phyloP scores from a whole-genome alignment of 2,113 vertebrate species.

The Poeciliopsis retropinna region DNA sequence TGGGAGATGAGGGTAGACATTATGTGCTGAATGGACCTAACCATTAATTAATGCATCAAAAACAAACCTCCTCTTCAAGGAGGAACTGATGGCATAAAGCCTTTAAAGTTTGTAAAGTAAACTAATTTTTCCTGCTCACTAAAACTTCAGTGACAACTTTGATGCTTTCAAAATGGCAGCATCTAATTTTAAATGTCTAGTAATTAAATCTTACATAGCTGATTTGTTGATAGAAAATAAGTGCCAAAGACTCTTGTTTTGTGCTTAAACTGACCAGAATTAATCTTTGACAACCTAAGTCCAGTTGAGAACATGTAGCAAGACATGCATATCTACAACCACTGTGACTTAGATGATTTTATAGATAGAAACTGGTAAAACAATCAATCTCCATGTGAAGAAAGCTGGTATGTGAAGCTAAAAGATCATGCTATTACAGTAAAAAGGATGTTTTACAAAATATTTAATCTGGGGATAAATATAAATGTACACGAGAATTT shows the following conservation, averaged over 20 bases:
- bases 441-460: too few relatives aligned
- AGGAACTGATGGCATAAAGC: neutral
- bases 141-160: neutral
- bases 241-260: neutral
- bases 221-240: neutral
- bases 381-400: too few relatives aligned
- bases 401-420: too few relatives aligned
- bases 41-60: conserved; percentile 6
- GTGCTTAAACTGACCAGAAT: neutral
- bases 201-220: neutral
- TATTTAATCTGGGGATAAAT: too few relatives aligned
- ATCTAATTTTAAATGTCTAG: neutral
- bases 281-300: neutral
- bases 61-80: conserved; percentile 25
- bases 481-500: too few relatives aligned
- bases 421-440: too few relatives aligned
- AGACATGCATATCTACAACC: too few relatives aligned
- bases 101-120: conserved; percentile 7
- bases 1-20: conserved; percentile 27
- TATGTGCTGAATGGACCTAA: conserved; percentile 2
- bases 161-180: neutral
- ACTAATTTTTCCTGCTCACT: neutral
- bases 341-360: too few relatives aligned
- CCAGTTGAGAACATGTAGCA: too few relatives aligned
- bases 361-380: too few relatives aligned